Evolutionary conservation across 2,113 vertebrate species (phyloP), one percentile per base, ranked within the genome.

Genomic region (Poeciliopsis retropinna): DNA sequence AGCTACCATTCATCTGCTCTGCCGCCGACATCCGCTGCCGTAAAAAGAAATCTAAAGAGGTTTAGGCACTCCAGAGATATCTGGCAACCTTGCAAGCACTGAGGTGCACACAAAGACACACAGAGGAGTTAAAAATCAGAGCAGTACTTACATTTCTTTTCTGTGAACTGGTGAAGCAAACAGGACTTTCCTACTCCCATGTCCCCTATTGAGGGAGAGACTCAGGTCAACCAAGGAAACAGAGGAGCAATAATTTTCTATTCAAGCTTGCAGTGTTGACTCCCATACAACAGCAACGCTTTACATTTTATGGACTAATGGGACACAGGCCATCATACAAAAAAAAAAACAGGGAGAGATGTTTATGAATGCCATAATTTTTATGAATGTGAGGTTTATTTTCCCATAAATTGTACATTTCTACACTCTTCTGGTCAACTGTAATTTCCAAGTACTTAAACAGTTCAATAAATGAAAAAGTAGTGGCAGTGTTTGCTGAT

Each of bases 131-230:
- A 63, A 65, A 29, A 27, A 67, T 78, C 27, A 73, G 29, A 60
- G 76, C 63, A 32, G 73, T 87, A 94, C 94, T 95, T 92, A 95
- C 94, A 95, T 93, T 95, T 95, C 90, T 95, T 95, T 92, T 95
- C 94, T 87, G 94, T 95, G 89, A 95, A 95, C 90, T 95, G 94
- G 81, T 95, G 94, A 87, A 95, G 94, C 91, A 95, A 94, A 91
- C 94, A 95, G 67, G 94, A 95, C 91, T 95, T 95, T 47, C 94
- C 94, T 64, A 95, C 94, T 37, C 94, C 94, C 94, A 95, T 95
- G 79, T 95, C 94, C 60, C 94, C 94, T 95, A 82, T 72, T 51
- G 27, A 88, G 74, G 68, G 34, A 80, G 72, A 81, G 25, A 69
- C 70, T 72, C 79, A 79, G 73, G 80, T 87, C 76, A 87, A 72